Evolutionary conservation across 2,888 invertebrate species (phyloP), one percentile per base, ranked within the genome.

Genomic region (Drosophila fulvimacula): DNA sequence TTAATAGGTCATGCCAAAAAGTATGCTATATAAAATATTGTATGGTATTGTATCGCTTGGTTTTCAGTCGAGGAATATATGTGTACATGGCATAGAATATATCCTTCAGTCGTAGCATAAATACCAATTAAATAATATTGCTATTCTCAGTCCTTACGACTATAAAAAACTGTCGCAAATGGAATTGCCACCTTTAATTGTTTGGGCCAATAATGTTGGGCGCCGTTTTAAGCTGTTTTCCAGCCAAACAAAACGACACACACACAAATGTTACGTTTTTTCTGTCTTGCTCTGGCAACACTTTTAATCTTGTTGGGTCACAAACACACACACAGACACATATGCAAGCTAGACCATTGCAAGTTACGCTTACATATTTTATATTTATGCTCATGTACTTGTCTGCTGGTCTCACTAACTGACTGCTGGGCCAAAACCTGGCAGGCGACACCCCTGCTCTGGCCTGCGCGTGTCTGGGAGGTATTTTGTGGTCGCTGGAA

Each of bases 371-470:
- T 61, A 82, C 79, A 82, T 89, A 89, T 83, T 88, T 89, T 88
- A 88, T 89, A 89, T 88, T 84, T 84, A 89, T 84, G 83, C 53
- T 82, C 82, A 69, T 89, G 90, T 73, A 78, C 69, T 58, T 48
- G 81, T 81, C 60, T 55, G 64, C 41, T 41, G 55, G 80, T 63
- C 67, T 36, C 60, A 68, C 67, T 64, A 81, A 84, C 85, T 73
- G 85, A 78, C 85, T 74, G 75, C 32, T 24, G 55, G 41, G 27
- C 42, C 36, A 51, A 15, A 41, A 36, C 48, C 24, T 36, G 30
- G 59, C 52, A 6, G 1, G 21, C 38, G 7, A 15, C 21, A 49
- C 51, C 48, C n/a, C 36, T 17, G 34, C 34, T 5, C 19, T 19
- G 9, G 30, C 39, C 34, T 27, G 48, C 62, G 64, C 76, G 80